Base-by-base conservation (phyloP, 2,113 vertebrate genomes). In the Syngnathus typhle region DNA sequence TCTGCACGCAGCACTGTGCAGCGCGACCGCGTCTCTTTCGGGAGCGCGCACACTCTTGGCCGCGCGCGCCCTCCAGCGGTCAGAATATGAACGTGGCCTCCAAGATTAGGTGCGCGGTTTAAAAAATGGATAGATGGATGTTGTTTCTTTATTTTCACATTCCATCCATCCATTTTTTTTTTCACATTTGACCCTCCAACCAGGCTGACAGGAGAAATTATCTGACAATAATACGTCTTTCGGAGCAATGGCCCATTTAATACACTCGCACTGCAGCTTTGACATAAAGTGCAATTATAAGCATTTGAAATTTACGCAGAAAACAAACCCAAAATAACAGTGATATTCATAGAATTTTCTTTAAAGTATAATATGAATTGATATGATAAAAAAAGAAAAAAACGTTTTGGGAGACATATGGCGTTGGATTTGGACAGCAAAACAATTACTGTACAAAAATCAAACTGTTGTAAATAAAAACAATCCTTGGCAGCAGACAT, bases 301-400 rank as follows among this genome's bases (percentile, higher is more conserved):
- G 84, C 79, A 77, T 86, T 89, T 89, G 84, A 89, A 89, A 89
- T 88, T 58, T 82, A 87, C 83, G 84, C 76, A 76, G 81, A 85
- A 84, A 71, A 71, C 44, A 27, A 39, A 39, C 56, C 44, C 76
- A 85, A 85, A 11, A 56, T 13, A 58, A 47, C 76, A 32, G 27
- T 78, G 82, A 72, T 39, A 71, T 78, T 76, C 72, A 72, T 74
- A 46, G 65, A 47, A 68, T 32, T 59, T 44, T 61, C 5, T 58
- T 58, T 36, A 32, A 58, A 58, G 5, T 58, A 64, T 72, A 62
- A 16, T 78, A 69, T 71, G 70, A 86, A 91, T 90, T 89, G 88
- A 88, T 88, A 84, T 87, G 86, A 82, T 83, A 86, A 86, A 77
- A 67, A 27, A 19, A n/a, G n/a, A n/a, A 58, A 55, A 43, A 79